A percentile compares a stretch with the other conserved stretches of the same genome.
phyloP scores from a whole-genome alignment of 2,797 vertebrate genomes.

The Garrulus glandarius region DNA sequence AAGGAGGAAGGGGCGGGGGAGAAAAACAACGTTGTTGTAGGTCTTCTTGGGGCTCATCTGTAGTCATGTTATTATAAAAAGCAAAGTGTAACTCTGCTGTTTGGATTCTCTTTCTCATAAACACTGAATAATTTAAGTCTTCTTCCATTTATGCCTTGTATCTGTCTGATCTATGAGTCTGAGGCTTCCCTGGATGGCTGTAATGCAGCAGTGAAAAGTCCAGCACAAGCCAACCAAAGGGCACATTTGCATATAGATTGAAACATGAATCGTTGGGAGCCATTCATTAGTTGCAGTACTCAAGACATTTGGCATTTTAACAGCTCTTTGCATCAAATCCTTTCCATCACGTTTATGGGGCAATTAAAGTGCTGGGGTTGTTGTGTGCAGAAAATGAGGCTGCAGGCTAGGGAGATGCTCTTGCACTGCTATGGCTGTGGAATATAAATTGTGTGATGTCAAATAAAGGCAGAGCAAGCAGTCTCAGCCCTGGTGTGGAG shows the following conservation, averaged over 20 bases:
- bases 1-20: neutral
- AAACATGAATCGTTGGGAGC: conserved; percentile 23
- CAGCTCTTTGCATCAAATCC: conserved; percentile 35
- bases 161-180: conserved; percentile 38
- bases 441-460: conserved; percentile 28
- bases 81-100: neutral
- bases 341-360: conserved; percentile 58
- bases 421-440: neutral
- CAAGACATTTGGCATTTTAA: conserved; percentile 61
- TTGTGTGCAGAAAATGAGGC: conserved; percentile 25
- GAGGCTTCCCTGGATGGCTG: conserved; percentile 8
- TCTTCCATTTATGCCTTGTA: conserved; percentile 26
- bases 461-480: neutral
- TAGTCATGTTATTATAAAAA: conserved; percentile 38
- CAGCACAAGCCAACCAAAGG: conserved; percentile 44
- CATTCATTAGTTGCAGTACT: conserved; percentile 29
- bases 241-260: conserved; percentile 78
- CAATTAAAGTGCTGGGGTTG: conserved; percentile 35
- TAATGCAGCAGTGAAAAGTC: conserved; percentile 16
- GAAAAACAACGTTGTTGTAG: neutral
- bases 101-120: conserved; percentile 24
- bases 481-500: neutral
- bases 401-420: neutral
- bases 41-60: conserved; percentile 4
- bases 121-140: conserved; percentile 44